These are phyloP conservation scores for Crenuchus spilurus DNA, from an alignment of 2,797 vertebrate genomes.

Conservation along the genomic window DNA sequence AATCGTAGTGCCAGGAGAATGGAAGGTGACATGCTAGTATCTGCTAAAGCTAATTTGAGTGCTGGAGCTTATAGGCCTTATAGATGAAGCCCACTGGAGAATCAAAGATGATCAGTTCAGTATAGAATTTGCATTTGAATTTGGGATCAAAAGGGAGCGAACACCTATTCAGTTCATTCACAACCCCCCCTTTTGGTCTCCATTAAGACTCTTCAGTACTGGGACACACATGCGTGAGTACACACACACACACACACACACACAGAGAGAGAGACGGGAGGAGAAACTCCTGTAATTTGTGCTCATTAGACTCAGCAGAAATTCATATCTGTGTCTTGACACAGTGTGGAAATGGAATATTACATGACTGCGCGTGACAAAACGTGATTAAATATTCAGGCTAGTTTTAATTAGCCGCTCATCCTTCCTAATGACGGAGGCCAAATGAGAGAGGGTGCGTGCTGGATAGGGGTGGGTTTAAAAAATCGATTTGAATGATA, in stretches of 20 bases:
- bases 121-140: slow-evolving; percentile 17
- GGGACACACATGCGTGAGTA: slow-evolving; percentile 45
- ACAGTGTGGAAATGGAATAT: slow-evolving; percentile 63
- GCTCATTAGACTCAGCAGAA: slow-evolving; percentile 52
- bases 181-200: slow-evolving; percentile 28
- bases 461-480: too few relatives aligned
- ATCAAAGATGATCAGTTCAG: neutral
- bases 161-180: slow-evolving; percentile 4
- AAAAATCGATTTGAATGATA: too few relatives aligned
- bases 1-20: slow-evolving; percentile 24
- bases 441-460: slow-evolving; percentile 12
- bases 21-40: slow-evolving; percentile 37
- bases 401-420: slow-evolving; percentile 62
- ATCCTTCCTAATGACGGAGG: slow-evolving; percentile 49
- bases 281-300: slow-evolving; percentile 48
- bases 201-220: slow-evolving; percentile 41
- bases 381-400: slow-evolving; percentile 66
- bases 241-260: neutral
- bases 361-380: slow-evolving; percentile 62
- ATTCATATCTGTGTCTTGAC: slow-evolving; percentile 62
- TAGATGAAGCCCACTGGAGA: neutral
- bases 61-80: neutral
- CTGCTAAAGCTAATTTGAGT: slow-evolving; percentile 34
- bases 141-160: neutral
- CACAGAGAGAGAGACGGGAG: neutral